phyloP scores from a whole-genome alignment of 2,797 vertebrate genomes.

The Cottoperca gobio region DNA sequence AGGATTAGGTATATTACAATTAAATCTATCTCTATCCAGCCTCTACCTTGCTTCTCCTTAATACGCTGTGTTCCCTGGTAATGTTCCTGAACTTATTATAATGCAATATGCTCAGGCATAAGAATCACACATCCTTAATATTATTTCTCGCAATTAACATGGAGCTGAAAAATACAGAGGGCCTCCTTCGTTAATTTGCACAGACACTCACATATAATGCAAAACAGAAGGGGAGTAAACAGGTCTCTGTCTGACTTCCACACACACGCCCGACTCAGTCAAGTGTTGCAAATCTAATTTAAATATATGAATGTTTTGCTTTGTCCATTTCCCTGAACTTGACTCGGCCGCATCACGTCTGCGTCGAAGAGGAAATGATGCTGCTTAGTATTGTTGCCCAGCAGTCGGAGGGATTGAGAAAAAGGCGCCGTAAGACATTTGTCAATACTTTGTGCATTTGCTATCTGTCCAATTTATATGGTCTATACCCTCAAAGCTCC shows the following conservation, averaged over 20 bases:
- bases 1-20: constrained; percentile 87
- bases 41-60: constrained; percentile 82
- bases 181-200: constrained; percentile 85
- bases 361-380: constrained; percentile 62
- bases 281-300: constrained; percentile 89
- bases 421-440: constrained; percentile 62
- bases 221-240: constrained; percentile 79
- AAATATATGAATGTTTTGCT: constrained; percentile 89
- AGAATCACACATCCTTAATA: constrained; percentile 84
- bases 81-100: constrained; percentile 87
- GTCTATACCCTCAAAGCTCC: constrained; percentile 53
- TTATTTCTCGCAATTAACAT: constrained; percentile 88
- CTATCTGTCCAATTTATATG: constrained; percentile 74
- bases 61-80: constrained; percentile 85
- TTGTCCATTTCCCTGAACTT: constrained; percentile 80
- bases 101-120: constrained; percentile 80
- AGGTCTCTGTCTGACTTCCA: constrained; percentile 74
- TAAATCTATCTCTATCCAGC: constrained; percentile 81
- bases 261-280: constrained; percentile 74
- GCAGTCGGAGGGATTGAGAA: constrained; percentile 26
- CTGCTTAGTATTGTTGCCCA: constrained; percentile 58
- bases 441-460: constrained; percentile 70
- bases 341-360: constrained; percentile 45
- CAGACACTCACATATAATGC: constrained; percentile 78
- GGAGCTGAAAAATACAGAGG: constrained; percentile 76